Base-by-base conservation (phyloP, 2,888 invertebrate genomes). In the Synergus itoensis region DNA sequence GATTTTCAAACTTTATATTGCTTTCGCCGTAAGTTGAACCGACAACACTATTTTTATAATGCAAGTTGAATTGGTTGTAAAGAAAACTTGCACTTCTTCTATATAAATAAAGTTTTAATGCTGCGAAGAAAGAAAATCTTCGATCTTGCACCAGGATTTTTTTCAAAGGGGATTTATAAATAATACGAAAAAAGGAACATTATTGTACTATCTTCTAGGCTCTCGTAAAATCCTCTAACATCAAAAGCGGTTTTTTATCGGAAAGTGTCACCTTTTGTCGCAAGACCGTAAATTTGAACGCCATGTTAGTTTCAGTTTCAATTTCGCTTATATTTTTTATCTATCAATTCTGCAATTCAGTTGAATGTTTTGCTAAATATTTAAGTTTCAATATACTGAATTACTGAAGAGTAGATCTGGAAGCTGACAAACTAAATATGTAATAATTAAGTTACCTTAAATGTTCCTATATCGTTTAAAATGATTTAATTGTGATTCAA, bases 121-220 rank as follows among this genome's bases (percentile, higher is more conserved):
- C 69, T 21, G 28, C 9, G 4, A 16, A n/a, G 16, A 69, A 69
- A 36, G 48, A 36, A 48, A 69, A 48, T 43, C 28, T 69, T 16
- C n/a, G 28, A 48, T 48, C 48, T 69, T 9, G 21, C 16, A 48
- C 16, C 45, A n/a, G 21, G 28, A 69, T 69, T 21, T 48, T 69
- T 9, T 28, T 48, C 48, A 69, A 69, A 69, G 45, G n/a, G 28
- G 69, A 69, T 69, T 69, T 69, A 69, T 69, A 69, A 69, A 69
- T 69, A 69, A 48, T 28, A 69, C 48, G 36, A 48, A 36, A 48
- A 28, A 45, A 8, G 28, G 48, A 69, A 69, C 69, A 69, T 45
- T 69, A 69, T 45, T 69, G 69, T 69, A n/a, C 28, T 48, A 69
- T 36, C 28, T 48, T 18, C 16, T 48, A 8, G 28, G 16, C 18